Evolutionary conservation across 2,797 vertebrate species (phyloP).

Genomic region (Microhierax caerulescens): DNA sequence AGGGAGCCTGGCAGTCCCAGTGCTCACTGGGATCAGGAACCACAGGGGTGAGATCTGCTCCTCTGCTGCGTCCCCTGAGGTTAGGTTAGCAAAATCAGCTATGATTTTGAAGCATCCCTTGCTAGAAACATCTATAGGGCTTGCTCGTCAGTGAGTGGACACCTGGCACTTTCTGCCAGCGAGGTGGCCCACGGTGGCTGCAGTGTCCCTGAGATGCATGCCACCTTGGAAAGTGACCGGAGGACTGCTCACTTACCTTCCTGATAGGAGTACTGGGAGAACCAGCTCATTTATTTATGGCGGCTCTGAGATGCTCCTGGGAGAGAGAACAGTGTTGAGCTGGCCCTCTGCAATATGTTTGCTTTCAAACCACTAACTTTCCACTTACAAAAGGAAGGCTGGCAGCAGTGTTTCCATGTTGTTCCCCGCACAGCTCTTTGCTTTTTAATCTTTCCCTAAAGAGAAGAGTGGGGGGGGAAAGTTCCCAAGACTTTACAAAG

Average conservation of each 20-base stretch:
- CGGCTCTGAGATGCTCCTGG: neutral
- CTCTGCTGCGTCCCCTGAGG: neutral
- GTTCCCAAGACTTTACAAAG: neutral
- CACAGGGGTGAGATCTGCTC: neutral
- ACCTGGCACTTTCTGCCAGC: neutral
- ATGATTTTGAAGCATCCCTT: neutral
- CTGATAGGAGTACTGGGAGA: neutral
- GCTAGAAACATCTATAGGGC: neutral
- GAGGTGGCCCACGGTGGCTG: neutral
- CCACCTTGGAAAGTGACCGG: rapidly evolving
- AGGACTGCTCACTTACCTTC: neutral
- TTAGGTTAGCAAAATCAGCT: neutral
- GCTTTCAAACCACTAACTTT: neutral
- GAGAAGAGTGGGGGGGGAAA: rapidly evolving
- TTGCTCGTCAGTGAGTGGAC: neutral
- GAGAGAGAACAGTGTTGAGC: rapidly evolving
- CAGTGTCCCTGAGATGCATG: rapidly evolving
- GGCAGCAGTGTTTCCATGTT: neutral
- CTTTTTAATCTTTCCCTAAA: neutral
- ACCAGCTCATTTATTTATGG: neutral
- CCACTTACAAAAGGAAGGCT: neutral
- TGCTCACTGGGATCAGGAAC: rapidly evolving
- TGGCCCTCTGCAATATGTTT: neutral
- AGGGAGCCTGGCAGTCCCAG: neutral
- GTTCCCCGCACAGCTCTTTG: neutral